Evolutionary conservation across 2,888 invertebrate genomes (phyloP).

Genomic region (Nysson spinosus): DNA sequence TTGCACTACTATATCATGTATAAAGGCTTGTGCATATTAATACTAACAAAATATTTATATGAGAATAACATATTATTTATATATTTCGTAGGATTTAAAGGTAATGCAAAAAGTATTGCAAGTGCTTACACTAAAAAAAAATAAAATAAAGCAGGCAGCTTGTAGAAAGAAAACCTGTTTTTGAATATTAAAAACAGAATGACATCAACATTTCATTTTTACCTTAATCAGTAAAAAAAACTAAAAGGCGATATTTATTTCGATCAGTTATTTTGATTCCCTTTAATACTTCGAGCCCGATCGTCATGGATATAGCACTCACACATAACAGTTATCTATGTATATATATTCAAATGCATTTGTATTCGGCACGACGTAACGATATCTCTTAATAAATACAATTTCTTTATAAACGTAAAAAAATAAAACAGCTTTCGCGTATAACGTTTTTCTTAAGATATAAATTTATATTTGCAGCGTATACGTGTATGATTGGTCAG

Average conservation of each 20-base stretch:
- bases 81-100: too few species aligned
- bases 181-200: too few species aligned
- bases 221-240: slow-evolving; percentile 21
- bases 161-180: too few species aligned
- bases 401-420: slow-evolving; percentile 12
- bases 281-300: slow-evolving; percentile 33
- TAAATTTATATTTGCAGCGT: slow-evolving; percentile 1
- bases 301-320: slow-evolving; percentile 46
- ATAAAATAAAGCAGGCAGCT: too few species aligned
- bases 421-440: neutral
- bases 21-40: too few species aligned
- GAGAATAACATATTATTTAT: too few species aligned
- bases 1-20: too few species aligned
- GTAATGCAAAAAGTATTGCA: too few species aligned
- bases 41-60: too few species aligned
- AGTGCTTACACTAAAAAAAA: too few species aligned
- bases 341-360: slow-evolving; percentile 27
- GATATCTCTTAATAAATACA: slow-evolving; percentile 31
- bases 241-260: slow-evolving; percentile 15
- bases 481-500: slow-evolving; percentile 18
- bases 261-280: slow-evolving; percentile 20
- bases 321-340: slow-evolving; percentile 17
- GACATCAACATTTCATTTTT: neutral
- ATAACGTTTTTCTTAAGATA: neutral
- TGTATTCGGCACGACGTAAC: slow-evolving; percentile 28